Evolutionary conservation across 2,113 vertebrate genomes (phyloP).

Genomic region (Ciconia maguari): DNA sequence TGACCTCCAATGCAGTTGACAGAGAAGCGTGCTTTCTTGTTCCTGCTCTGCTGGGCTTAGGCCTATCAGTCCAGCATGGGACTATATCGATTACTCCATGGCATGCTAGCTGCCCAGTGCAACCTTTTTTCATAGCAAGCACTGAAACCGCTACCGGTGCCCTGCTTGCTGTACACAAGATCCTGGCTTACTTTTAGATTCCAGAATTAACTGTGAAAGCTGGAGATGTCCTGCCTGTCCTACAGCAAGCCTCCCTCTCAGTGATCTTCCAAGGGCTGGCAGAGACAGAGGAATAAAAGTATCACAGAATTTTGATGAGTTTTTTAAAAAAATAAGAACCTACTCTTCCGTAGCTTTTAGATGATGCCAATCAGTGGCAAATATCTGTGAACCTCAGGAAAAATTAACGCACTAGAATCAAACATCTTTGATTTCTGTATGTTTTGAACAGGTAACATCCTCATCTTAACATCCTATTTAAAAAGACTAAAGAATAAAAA

Average conservation of each 20-base stretch:
- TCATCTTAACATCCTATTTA: neutral
- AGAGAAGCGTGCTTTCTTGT: neutral
- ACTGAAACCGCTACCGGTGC: neutral
- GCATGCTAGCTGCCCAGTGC: neutral
- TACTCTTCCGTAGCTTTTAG: neutral
- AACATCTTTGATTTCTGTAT: neutral
- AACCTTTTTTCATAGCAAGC: neutral
- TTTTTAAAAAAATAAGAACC: neutral
- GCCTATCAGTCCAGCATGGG: neutral
- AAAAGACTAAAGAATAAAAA: neutral
- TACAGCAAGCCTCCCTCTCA: neutral
- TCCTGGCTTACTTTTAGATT: neutral
- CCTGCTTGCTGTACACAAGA: neutral
- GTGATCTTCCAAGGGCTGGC: neutral
- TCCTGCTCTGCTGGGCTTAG: neutral
- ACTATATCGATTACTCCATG: neutral
- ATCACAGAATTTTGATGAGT: neutral
- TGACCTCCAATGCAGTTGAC: neutral
- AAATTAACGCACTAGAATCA: neutral
- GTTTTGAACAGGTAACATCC: neutral
- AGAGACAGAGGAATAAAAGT: neutral
- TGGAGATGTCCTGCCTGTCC: neutral
- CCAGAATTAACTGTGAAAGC: neutral
- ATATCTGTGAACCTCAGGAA: neutral
- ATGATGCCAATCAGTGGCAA: neutral